Evolutionary conservation across 2,888 invertebrate species (phyloP).

Genomic region (Ectropis crepuscularia): DNA sequence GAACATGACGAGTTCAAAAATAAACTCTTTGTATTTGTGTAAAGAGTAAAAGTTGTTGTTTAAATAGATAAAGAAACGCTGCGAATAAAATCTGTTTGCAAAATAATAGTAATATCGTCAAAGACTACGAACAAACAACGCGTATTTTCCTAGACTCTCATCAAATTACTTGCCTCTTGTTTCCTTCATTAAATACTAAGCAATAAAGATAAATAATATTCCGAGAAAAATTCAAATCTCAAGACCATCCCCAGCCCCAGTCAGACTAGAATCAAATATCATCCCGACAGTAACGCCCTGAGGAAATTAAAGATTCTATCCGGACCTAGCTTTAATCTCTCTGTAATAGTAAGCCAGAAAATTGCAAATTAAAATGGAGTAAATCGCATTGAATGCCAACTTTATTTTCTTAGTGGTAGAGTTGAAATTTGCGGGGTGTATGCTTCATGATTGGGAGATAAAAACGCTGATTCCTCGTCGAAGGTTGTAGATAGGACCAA

Average conservation of each 20-base stretch:
- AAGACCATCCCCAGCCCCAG: conserved; percentile 29
- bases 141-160: background rate
- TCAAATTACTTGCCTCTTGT: background rate
- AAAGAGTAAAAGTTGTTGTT: no score
- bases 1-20: no score
- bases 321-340: conserved; percentile 77
- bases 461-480: conserved; percentile 70
- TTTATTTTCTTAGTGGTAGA: conserved; percentile 28
- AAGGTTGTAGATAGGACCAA: conserved; percentile 72
- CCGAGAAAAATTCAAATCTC: conserved; percentile 19
- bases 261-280: conserved; percentile 64
- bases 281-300: conserved; percentile 67
- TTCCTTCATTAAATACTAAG: background rate
- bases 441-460: conserved; percentile 56
- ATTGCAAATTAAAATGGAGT: conserved; percentile 77
- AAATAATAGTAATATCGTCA: no score
- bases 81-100: no score
- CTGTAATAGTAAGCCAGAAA: conserved; percentile 77
- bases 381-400: conserved; percentile 37
- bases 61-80: no score
- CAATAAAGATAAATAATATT: conserved; percentile 12
- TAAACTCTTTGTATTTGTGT: no score
- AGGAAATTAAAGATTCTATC: conserved; percentile 84
- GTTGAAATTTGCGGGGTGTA: conserved; percentile 40
- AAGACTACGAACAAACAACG: no score